A percentile compares a stretch with the other conserved stretches of the same genome.
Conservation (phyloP, 1,140 invertebrate genomes). For the Coptotermes formosanus region DNA sequence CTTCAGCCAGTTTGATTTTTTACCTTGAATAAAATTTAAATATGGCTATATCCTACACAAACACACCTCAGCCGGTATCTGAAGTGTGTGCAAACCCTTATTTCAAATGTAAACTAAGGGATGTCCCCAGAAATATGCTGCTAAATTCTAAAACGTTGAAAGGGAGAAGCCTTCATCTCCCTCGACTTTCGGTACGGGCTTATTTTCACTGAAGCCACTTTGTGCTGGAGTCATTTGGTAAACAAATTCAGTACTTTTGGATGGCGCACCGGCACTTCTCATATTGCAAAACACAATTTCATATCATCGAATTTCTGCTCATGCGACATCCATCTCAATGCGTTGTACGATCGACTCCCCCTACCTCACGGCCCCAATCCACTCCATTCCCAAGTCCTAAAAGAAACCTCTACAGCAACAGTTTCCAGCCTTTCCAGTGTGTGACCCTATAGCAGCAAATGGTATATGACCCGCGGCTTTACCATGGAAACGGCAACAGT, state of each 20-base stretch:
- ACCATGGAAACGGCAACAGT: no score
- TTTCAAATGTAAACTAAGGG: no score
- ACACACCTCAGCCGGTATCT: no score
- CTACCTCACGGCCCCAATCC: neutral
- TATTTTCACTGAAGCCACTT: neutral
- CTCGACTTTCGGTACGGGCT: neutral
- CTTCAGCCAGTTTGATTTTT: no score
- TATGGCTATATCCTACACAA: no score
- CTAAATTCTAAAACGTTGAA: neutral
- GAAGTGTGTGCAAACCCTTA: no score
- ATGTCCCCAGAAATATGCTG: neutral
- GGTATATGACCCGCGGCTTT: no score
- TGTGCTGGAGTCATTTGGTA: neutral
- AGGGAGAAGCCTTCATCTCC: neutral
- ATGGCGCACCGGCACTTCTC: neutral
- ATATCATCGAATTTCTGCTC: constrained; percentile 31
- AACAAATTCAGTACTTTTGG: neutral
- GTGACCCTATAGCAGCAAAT: no score
- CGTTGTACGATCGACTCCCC: neutral
- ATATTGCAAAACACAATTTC: constrained; percentile 30
- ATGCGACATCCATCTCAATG: neutral
- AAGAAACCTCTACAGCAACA: neutral
- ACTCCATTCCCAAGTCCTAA: neutral
- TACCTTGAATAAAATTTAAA: no score
- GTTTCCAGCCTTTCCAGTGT: no score